Evolutionary conservation across 2,888 invertebrate species (phyloP).

Genomic region (Timema podura): DNA sequence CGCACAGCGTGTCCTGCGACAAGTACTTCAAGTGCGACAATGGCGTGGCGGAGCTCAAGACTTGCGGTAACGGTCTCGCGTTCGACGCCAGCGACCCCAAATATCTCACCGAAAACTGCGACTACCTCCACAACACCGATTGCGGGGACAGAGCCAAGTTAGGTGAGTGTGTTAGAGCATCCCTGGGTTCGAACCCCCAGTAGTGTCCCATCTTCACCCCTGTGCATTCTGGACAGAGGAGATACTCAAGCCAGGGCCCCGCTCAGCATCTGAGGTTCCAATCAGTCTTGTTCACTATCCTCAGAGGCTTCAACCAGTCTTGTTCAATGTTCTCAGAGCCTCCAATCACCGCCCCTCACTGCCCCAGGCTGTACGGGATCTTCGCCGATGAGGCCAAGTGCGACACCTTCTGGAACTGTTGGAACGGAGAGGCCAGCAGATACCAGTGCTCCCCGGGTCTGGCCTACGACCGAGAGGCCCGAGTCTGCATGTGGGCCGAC

Average conservation of each 20-base stretch:
- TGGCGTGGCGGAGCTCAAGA: constrained; percentile 80
- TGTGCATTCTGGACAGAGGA: no score
- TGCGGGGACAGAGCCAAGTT: constrained; percentile 84
- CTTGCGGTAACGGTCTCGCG: constrained; percentile 90
- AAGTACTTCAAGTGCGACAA: constrained; percentile 96
- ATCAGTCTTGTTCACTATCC: no score
- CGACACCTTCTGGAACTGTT: constrained; percentile 95
- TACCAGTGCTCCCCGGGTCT: constrained; percentile 94
- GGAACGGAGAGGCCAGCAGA: constrained; percentile 91
- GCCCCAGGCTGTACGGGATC: constrained; percentile 84
- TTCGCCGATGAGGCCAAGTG: constrained; percentile 85
- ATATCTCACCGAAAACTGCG: constrained; percentile 90
- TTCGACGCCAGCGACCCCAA: constrained; percentile 86
- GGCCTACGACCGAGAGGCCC: constrained; percentile 88
- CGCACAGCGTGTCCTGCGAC: constrained; percentile 84
- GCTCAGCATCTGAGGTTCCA: no score
- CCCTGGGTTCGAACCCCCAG: no score
- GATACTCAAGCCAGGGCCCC: no score
- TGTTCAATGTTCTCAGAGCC: constrained; percentile 57
- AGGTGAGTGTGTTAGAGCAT: constrained; percentile 50
- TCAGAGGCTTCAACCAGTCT: no score
- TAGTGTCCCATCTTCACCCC: no score
- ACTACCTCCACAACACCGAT: constrained; percentile 91
- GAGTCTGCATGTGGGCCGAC: constrained; percentile 96
- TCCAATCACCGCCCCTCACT: constrained; percentile 78